Conservation (phyloP, 92 coral and sea anemone species). For the Porites cylindrica region DNA sequence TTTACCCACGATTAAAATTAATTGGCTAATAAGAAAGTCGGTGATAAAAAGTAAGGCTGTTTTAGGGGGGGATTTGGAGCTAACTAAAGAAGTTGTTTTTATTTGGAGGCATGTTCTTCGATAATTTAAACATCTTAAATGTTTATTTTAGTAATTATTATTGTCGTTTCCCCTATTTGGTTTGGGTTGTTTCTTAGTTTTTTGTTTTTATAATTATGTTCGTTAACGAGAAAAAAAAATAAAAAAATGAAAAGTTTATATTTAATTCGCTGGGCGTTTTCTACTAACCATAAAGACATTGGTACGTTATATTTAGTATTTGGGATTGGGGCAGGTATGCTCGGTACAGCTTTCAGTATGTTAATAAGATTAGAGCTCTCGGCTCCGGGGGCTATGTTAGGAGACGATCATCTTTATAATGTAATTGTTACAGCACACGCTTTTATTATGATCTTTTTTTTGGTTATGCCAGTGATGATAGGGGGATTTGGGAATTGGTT, state of each 20-base stretch:
- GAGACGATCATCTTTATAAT: conserved; percentile 91
- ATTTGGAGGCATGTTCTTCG: neutral
- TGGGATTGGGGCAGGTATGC: conserved; percentile 81
- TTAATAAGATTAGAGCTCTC: conserved; percentile 85
- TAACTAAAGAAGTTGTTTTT: conserved; percentile 7
- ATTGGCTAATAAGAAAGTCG: conserved; percentile 72
- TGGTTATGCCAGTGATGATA: conserved; percentile 81
- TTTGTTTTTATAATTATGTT: neutral
- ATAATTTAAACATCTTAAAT: too few species aligned
- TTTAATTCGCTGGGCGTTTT: conserved; percentile 82
- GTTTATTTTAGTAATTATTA: too few species aligned
- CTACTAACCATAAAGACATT: conserved; percentile 84
- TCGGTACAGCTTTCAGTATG: conserved; percentile 88
- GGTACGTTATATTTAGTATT: conserved; percentile 86
- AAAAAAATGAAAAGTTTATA: conserved; percentile 52
- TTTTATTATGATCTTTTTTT: conserved; percentile 81
- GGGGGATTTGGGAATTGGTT: conserved; percentile 88
- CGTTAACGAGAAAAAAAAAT: neutral
- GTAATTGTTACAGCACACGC: conserved; percentile 89
- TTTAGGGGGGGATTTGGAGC: conserved; percentile 24
- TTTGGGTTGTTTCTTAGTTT: too few species aligned
- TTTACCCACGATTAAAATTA: conserved; percentile 73
- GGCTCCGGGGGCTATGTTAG: conserved; percentile 91
- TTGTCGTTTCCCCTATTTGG: too few species aligned
- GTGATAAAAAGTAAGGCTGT: conserved; percentile 49